These are phyloP conservation scores for Vanessa tameamea DNA, from an alignment of 1,140 invertebrate species.

Conservation along the genomic window DNA sequence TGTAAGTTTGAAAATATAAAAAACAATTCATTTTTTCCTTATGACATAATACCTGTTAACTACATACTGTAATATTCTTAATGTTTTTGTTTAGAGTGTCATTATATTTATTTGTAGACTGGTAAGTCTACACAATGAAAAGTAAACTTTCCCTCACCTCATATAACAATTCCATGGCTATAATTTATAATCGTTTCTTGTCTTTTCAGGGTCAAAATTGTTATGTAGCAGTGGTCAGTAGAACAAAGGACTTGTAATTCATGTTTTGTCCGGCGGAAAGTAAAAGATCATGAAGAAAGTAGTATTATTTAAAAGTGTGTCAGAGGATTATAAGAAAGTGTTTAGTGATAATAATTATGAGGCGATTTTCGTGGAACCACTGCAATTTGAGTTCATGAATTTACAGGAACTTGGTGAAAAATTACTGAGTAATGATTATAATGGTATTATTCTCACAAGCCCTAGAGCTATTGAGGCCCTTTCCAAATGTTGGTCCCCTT, in stretches of 20 bases:
- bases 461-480: slow-evolving; percentile 80
- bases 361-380: slow-evolving; percentile 78
- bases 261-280: slow-evolving; percentile 31
- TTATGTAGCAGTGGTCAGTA: slow-evolving; percentile 42
- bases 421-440: slow-evolving; percentile 70
- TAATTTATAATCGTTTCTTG: slow-evolving; percentile 46
- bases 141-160: not conserved
- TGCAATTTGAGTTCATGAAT: slow-evolving; percentile 78
- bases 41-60: not conserved
- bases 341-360: slow-evolving; percentile 74
- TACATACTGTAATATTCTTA: not conserved
- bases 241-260: slow-evolving; percentile 42
- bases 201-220: slow-evolving; percentile 60
- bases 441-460: slow-evolving; percentile 81
- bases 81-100: not conserved
- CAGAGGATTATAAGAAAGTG: slow-evolving; percentile 78
- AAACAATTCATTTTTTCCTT: not conserved
- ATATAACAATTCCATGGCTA: slow-evolving; percentile 41
- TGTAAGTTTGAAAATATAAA: slow-evolving; percentile 14
- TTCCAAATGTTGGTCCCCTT: slow-evolving; percentile 66
- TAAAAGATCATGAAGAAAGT: slow-evolving; percentile 71
- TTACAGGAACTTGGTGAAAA: slow-evolving; percentile 64
- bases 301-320: slow-evolving; percentile 81
- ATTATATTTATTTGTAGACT: not conserved
- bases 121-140: not conserved